Evolutionary conservation across 2,888 invertebrate genomes (phyloP).

Genomic region (Neocrepidodera transversa): DNA sequence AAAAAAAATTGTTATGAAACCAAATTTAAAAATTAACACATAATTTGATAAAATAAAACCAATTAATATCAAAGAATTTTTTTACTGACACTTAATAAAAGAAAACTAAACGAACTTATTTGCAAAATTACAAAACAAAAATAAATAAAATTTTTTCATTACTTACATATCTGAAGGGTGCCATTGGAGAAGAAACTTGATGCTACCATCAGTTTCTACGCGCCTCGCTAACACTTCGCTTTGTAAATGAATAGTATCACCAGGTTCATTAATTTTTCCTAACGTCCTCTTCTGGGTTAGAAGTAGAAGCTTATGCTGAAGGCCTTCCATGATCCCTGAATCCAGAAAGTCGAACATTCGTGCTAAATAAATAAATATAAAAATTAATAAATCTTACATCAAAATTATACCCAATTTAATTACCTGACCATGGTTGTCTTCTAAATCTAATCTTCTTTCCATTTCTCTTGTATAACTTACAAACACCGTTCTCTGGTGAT

Average conservation of each 20-base stretch:
- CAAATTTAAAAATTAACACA: no score
- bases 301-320: constrained; percentile 79
- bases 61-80: no score
- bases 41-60: no score
- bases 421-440: constrained; percentile 90
- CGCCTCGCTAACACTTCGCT: constrained; percentile 74
- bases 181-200: constrained; percentile 79
- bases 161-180: constrained; percentile 87
- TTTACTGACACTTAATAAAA: no score
- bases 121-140: no score
- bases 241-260: constrained; percentile 74
- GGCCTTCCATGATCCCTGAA: constrained; percentile 88
- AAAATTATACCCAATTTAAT: constrained; percentile 45
- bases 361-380: constrained; percentile 67
- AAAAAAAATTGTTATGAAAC: no score
- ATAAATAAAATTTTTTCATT: no score
- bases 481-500: constrained; percentile 75
- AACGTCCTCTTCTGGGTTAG: constrained; percentile 67
- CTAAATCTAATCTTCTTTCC: constrained; percentile 88
- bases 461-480: constrained; percentile 83
- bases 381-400: not conserved
- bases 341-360: constrained; percentile 95
- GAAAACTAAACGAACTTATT: no score
- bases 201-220: constrained; percentile 68
- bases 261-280: constrained; percentile 67